Evolutionary conservation across 2,797 vertebrate species (phyloP).

Genomic region (Cryptoprocta ferox): DNA sequence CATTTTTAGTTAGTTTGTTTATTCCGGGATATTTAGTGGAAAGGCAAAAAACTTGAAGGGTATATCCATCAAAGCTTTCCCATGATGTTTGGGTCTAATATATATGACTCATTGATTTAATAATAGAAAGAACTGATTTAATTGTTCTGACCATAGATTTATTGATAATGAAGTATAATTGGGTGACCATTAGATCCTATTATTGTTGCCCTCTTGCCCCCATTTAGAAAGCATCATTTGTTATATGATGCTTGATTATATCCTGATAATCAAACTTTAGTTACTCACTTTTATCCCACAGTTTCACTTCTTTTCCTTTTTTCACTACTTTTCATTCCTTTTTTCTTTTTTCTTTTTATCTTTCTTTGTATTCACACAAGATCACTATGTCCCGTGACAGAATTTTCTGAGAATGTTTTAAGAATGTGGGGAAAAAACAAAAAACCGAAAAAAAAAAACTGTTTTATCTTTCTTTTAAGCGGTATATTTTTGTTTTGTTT

Average conservation of each 20-base stretch:
- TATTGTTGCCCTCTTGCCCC: constrained; percentile 61
- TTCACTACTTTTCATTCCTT: neutral
- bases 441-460: neutral
- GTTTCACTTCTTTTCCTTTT: neutral
- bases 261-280: neutral
- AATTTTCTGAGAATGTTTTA: neutral
- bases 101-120: constrained; percentile 68
- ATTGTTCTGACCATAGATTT: constrained; percentile 70
- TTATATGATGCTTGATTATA: constrained; percentile 57
- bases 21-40: neutral
- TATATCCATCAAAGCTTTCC: constrained; percentile 72
- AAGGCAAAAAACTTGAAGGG: constrained; percentile 51
- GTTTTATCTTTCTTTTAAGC: neutral
- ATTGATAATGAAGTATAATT: constrained; percentile 73
- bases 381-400: neutral
- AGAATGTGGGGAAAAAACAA: neutral
- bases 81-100: constrained; percentile 61
- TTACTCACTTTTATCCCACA: neutral
- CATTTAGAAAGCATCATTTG: constrained; percentile 54
- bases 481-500: neutral
- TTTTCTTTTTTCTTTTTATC: neutral
- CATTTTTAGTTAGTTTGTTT: neutral
- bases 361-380: neutral
- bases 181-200: constrained; percentile 42
- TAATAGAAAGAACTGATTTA: constrained; percentile 73